Conservation (phyloP, 1,140 invertebrate genomes). For the Stenopsyche tienmushanensis region DNA sequence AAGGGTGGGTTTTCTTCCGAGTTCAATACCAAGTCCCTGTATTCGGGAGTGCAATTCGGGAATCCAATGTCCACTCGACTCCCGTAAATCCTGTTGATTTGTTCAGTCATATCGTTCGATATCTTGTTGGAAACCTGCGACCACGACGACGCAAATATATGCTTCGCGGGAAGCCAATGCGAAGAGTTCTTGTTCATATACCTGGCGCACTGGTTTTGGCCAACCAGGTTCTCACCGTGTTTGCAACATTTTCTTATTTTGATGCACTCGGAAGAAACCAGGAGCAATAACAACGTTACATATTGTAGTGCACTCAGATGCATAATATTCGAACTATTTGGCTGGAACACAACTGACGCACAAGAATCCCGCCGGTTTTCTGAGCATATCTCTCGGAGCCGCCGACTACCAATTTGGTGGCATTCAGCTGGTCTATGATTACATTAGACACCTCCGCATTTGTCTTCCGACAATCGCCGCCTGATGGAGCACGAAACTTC, state of each 20-base stretch:
- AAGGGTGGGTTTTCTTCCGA: constrained; percentile 26
- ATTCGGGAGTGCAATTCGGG: constrained; percentile 28
- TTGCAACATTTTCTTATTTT: constrained; percentile 36
- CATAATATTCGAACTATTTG: neutral
- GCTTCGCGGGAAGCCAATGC: constrained; percentile 30
- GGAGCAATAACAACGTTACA: constrained; percentile 20
- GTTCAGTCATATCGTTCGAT: constrained; percentile 8
- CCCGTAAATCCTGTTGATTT: constrained; percentile 27
- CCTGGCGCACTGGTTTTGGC: neutral
- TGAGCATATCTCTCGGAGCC: constrained; percentile 4
- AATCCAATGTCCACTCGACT: constrained; percentile 28
- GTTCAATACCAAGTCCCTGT: constrained; percentile 20
- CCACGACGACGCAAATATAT: constrained; percentile 28
- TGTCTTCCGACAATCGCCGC: neutral
- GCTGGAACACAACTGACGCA: neutral
- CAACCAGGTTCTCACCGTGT: constrained; percentile 12
- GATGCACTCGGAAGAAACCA: neutral
- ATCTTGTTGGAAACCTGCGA: constrained; percentile 31
- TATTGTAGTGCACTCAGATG: neutral
- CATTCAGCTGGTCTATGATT: neutral
- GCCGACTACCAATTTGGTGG: constrained; percentile 2
- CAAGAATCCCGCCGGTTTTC: neutral
- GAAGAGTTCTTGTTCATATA: constrained; percentile 6
- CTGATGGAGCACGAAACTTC: neutral
- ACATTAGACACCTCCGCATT: constrained; percentile 19